These are phyloP conservation scores for Pangasius mekongensis DNA, from an alignment of 2,797 vertebrate genomes.

Conservation along the genomic window DNA sequence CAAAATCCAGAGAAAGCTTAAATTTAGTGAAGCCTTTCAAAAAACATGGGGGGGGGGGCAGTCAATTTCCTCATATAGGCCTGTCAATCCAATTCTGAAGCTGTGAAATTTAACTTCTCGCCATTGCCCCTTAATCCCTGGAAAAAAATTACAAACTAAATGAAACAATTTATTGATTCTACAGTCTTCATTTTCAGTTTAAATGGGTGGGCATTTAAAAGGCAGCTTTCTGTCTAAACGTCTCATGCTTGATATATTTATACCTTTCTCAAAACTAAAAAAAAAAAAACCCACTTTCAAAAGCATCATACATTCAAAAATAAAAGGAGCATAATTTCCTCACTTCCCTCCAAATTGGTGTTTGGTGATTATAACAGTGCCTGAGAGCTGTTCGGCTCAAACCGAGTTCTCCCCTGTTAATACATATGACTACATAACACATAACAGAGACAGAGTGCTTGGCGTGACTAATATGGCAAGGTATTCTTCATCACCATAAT, in stretches of 20 bases:
- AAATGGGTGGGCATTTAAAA: slow-evolving; percentile 43
- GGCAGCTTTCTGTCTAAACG: slow-evolving; percentile 34
- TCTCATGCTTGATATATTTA: slow-evolving; percentile 40
- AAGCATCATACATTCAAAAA: not conserved
- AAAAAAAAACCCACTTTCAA: not conserved
- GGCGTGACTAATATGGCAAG: slow-evolving; percentile 33
- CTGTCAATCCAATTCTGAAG: slow-evolving; percentile 53
- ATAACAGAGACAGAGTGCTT: slow-evolving; percentile 32
- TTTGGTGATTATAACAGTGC: not conserved
- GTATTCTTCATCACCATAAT: slow-evolving; percentile 57
- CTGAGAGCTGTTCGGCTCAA: not conserved
- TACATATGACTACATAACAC: not conserved
- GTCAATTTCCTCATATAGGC: slow-evolving; percentile 47
- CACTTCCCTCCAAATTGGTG: not conserved
- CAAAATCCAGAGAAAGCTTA: slow-evolving; percentile 56
- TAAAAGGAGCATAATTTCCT: not conserved
- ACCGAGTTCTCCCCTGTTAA: slow-evolving; percentile 16
- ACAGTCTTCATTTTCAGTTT: slow-evolving; percentile 46
- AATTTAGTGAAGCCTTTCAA: slow-evolving; percentile 54
- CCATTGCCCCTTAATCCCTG: slow-evolving; percentile 53
- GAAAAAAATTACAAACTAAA: slow-evolving; percentile 52
- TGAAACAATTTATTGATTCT: slow-evolving; percentile 58
- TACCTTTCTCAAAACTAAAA: not conserved
- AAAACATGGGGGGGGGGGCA: slow-evolving; percentile 21
- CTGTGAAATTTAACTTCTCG: slow-evolving; percentile 58